Conservation (phyloP, 92 coral and sea anemone species). For the Palythoa heliodiscus region DNA sequence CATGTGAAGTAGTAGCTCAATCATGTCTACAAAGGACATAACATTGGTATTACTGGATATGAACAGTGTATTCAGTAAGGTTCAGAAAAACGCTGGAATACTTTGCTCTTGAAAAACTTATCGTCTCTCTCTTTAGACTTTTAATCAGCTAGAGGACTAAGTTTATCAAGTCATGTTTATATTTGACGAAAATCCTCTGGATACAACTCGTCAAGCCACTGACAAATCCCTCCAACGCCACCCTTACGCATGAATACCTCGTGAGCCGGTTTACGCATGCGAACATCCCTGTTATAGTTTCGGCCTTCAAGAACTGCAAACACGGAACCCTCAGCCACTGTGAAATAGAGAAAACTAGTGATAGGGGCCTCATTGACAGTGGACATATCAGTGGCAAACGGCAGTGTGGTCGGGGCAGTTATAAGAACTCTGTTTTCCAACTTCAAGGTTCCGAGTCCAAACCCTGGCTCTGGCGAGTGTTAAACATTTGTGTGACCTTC, state of each 20-base stretch:
- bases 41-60: constrained; percentile 28
- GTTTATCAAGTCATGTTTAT: neutral
- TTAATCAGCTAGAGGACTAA: constrained; percentile 53
- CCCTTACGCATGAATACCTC: constrained; percentile 46
- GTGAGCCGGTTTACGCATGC: constrained; percentile 43
- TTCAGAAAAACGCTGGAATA: constrained; percentile 13
- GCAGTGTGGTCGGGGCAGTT: no score
- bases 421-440: no score
- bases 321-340: constrained; percentile 54
- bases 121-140: constrained; percentile 47
- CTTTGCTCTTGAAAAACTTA: constrained; percentile 34
- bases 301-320: constrained; percentile 7
- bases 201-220: constrained; percentile 36
- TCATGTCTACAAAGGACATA: neutral
- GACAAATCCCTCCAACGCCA: constrained; percentile 34
- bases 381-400: neutral
- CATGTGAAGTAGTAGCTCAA: constrained; percentile 41
- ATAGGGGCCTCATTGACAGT: neutral
- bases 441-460: no score
- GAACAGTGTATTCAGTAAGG: constrained; percentile 25
- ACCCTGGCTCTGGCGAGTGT: no score
- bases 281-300: constrained; percentile 30
- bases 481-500: no score
- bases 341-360: neutral
- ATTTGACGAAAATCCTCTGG: constrained; percentile 24